Evolutionary conservation across 2,797 vertebrate species (phyloP).

Genomic region (Denticeps clupeoides): DNA sequence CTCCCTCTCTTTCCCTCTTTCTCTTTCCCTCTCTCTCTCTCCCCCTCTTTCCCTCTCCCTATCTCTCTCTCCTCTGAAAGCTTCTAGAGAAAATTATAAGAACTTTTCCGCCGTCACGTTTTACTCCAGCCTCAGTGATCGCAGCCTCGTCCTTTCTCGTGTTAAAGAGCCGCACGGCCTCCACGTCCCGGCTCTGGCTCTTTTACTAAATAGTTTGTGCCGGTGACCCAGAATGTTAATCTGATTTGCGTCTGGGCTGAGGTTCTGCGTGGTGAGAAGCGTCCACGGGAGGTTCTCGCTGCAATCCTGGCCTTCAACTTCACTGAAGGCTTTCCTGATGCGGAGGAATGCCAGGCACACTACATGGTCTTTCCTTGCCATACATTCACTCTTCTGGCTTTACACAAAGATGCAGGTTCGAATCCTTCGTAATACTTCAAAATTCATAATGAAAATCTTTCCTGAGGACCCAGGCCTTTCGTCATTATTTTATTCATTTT

Average conservation of each 20-base stretch:
- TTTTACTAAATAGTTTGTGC: no score
- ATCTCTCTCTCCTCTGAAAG: constrained; percentile 11
- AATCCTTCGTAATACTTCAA: no score
- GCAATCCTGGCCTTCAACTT: constrained; percentile 30
- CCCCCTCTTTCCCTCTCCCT: neutral
- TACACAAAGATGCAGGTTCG: no score
- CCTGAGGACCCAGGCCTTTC: no score
- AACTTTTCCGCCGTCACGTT: no score
- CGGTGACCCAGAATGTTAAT: constrained; percentile 27
- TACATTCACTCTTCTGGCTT: no score
- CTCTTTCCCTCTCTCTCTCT: neutral
- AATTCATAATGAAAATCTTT: no score
- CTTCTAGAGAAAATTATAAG: constrained; percentile 29
- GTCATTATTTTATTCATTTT: no score
- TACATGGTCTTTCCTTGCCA: constrained; percentile 26
- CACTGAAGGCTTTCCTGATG: constrained; percentile 26
- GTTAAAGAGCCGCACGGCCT: neutral
- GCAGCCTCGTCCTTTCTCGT: constrained; percentile 27
- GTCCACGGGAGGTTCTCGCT: constrained; percentile 26
- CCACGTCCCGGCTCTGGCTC: neutral
- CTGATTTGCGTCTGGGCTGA: constrained; percentile 11
- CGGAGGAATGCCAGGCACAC: constrained; percentile 36
- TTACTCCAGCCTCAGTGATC: constrained; percentile 35
- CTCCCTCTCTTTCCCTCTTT: constrained; percentile 6
- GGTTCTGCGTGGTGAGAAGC: constrained; percentile 21